A percentile compares a stretch with the other conserved stretches of the same genome.
phyloP scores from a whole-genome alignment of 2,113 vertebrate genomes.

The Arenaria interpres region DNA sequence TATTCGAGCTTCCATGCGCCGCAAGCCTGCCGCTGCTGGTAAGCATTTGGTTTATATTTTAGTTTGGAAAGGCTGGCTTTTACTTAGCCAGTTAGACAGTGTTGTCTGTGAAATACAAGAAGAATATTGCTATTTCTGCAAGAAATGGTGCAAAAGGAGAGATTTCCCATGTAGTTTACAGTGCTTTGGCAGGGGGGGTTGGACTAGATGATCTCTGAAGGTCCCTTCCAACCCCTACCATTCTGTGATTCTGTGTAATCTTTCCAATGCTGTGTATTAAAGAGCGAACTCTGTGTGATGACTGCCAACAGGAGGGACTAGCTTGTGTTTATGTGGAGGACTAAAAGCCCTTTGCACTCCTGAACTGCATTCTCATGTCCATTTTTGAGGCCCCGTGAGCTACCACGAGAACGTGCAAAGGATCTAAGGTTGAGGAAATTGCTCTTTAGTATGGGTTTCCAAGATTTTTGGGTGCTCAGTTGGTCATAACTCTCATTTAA shows the following conservation, averaged over 20 bases:
- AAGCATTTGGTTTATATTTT: conserved; percentile 18
- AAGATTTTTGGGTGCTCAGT: not conserved
- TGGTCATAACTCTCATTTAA: not conserved
- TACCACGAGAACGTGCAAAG: not conserved
- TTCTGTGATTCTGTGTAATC: not conserved
- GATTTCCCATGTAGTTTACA: not conserved
- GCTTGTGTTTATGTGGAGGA: not conserved
- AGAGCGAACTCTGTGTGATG: not conserved
- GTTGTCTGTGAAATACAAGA: not conserved
- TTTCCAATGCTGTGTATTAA: not conserved
- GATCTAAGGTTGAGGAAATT: not conserved
- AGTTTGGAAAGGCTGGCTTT: not conserved
- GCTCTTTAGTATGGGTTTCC: not conserved
- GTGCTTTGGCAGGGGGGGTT: no score
- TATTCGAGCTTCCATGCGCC: conserved; percentile 86
- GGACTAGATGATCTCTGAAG: no score
- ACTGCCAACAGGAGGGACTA: not conserved
- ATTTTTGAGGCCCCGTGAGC: not conserved
- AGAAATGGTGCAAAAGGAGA: not conserved
- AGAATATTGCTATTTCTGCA: not conserved
- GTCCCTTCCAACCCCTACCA: no score
- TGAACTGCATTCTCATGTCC: not conserved
- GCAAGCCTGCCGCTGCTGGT: conserved; percentile 79
- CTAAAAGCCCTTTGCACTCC: not conserved
- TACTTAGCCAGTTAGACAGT: not conserved